phyloP scores from a whole-genome alignment of 2,113 vertebrate genomes.

The Pampusana beccarii region DNA sequence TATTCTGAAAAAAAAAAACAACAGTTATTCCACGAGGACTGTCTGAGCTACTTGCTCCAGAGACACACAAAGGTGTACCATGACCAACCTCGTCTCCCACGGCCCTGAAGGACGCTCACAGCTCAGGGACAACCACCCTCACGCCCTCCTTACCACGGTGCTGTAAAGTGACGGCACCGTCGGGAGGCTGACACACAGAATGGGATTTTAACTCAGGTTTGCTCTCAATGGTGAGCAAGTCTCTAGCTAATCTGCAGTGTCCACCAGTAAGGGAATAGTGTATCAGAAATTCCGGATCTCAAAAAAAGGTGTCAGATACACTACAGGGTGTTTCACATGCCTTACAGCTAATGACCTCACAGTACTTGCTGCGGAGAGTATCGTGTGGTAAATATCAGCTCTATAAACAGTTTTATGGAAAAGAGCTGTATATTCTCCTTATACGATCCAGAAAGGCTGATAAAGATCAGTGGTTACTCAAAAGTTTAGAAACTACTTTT shows the following conservation, averaged over 20 bases:
- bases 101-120: neutral
- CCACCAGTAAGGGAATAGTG: neutral
- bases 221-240: neutral
- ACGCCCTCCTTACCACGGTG: rapidly evolving
- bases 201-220: neutral
- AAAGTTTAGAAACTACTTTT: neutral
- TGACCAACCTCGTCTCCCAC: neutral
- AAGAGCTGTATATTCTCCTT: neutral
- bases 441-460: neutral
- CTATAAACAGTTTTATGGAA: neutral
- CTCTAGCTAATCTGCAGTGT: neutral
- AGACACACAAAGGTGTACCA: neutral
- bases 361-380: neutral
- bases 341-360: neutral
- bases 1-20: constrained; percentile 76
- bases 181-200: neutral
- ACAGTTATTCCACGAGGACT: neutral
- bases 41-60: neutral
- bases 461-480: neutral
- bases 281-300: neutral
- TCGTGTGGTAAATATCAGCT: neutral
- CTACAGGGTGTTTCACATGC: neutral
- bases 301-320: neutral
- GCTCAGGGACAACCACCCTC: neutral
- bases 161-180: neutral